Conservation (phyloP, 2,113 vertebrate species). For the Gorsachius goisagi region DNA sequence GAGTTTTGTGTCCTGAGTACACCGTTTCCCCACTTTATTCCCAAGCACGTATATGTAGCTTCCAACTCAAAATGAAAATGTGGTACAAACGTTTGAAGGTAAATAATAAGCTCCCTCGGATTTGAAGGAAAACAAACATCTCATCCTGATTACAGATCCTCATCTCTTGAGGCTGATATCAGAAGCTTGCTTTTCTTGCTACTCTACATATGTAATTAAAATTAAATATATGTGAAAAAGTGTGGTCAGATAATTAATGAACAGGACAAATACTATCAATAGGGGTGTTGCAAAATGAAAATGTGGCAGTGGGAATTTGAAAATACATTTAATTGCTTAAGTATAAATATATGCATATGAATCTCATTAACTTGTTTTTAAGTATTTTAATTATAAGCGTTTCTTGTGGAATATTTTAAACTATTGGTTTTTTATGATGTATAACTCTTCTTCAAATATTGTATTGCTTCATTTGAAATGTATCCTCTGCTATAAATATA, state of each 20-base stretch:
- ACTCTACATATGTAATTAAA: neutral
- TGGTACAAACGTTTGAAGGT: neutral
- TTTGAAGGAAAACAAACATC: neutral
- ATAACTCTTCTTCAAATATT: neutral
- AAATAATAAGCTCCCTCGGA: neutral
- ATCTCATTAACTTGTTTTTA: neutral
- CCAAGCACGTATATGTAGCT: neutral
- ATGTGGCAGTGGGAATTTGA: neutral
- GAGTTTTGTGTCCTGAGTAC: neutral
- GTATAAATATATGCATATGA: neutral
- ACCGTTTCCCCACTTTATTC: neutral
- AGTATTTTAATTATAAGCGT: neutral
- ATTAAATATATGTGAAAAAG: neutral
- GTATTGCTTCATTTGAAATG: neutral
- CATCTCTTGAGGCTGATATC: neutral
- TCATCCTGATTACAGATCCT: neutral
- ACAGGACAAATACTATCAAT: neutral
- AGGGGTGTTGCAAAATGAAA: neutral
- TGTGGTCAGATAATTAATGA: neutral
- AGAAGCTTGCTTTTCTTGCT: neutral
- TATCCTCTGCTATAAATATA: neutral
- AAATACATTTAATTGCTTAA: neutral
- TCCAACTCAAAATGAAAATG: neutral
- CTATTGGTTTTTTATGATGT: neutral
- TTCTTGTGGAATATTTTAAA: neutral